Base-by-base conservation (phyloP, 2,888 invertebrate genomes). In the Cyclophora punctaria region DNA sequence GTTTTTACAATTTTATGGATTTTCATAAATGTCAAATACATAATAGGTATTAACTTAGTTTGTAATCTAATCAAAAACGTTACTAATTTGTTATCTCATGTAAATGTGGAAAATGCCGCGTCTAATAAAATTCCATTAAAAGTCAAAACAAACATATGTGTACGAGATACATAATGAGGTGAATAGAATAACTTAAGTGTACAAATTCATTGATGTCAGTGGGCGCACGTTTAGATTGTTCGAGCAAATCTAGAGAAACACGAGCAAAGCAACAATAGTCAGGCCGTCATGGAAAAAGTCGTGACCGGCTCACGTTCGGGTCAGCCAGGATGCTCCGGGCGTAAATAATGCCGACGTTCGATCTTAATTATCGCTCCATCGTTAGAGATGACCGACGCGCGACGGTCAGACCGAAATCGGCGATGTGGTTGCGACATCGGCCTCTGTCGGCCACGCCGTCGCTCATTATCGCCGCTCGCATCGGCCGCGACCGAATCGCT, bases 301-400 rank as follows among this genome's bases (percentile, higher is more conserved):
- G 86, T 87, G 86, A 87, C 83, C 77, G 73, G 73, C 71, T 80
- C 73, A 67, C 69, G 73, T 71, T 64, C 72, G 69, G 83, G 83
- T 81, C 85, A 78, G 77, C 66, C 78, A 73, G 77, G 79, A 80
- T 74, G 84, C 86, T 83, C 74, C 80, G 73, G 86, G 86, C 86
- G 84, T 83, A 85, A 86, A 84, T 87, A 86, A 83, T 84, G 77
- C 81, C 75, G 78, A 76, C 76, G 83, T 78, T 84, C 77, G 75
- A 85, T 84, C 85, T 86, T 87, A 87, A 87, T 86, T 87, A 87
- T 86, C 37, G 80, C 75, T 75, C 81, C 78, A 87, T 87, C 86
- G 83, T 84, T 84, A 84, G 84, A 83, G 80, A 84, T 83, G 82
- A 84, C 82, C 37, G 37, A 37, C 20, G 20, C 20, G 20, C 83